Base-by-base conservation (phyloP, 2,888 invertebrate species). In the Gibbula magus region DNA sequence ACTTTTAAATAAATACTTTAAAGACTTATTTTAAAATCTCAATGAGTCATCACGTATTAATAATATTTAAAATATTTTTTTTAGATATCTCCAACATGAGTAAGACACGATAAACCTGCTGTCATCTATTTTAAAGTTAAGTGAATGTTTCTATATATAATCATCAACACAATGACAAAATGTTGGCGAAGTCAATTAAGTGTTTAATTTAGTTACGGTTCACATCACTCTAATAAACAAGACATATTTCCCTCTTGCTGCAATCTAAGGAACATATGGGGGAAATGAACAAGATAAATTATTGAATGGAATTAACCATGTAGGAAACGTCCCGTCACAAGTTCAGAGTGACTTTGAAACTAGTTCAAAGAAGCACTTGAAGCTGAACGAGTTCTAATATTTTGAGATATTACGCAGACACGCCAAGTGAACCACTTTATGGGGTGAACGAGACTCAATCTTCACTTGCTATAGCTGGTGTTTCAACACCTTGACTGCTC, bases 401-500 rank as follows among this genome's bases (percentile, higher is more conserved):
- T 70, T 70, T 67, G 70, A 10, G 20, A 70, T 70, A 32, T 70
- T 70, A 35, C 35, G 35, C 35, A 32, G 29, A 32, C 39, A 32
- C 20, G 70, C 35, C 70, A 70, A 35, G 70, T 39, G 70, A 70
- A 29, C 35, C 13, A 35, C 70, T 70, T 32, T 45, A 45, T 70
- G 18, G 35, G 18, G 32, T 35, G 35, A n/a, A 35, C 18, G 20
- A 70, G 70, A 70, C 70, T 35, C 35, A 39, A 70, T 70, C 32
- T 70, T 39, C 13, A 56, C 25, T 56, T 10, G 54, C 18, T 56
- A n/a, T n/a, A n/a, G n/a, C n/a, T 1, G 20, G 8, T 7, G 22
- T 35, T 70, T 39, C 70, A 70, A 32, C 70, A 70, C 32, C 61
- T 61, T n/a, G 29, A 20, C 70, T n/a, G 29, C 70, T 70, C 70